Base-by-base conservation (phyloP, 1,140 invertebrate species). In the Hydropsyche tenuis region DNA sequence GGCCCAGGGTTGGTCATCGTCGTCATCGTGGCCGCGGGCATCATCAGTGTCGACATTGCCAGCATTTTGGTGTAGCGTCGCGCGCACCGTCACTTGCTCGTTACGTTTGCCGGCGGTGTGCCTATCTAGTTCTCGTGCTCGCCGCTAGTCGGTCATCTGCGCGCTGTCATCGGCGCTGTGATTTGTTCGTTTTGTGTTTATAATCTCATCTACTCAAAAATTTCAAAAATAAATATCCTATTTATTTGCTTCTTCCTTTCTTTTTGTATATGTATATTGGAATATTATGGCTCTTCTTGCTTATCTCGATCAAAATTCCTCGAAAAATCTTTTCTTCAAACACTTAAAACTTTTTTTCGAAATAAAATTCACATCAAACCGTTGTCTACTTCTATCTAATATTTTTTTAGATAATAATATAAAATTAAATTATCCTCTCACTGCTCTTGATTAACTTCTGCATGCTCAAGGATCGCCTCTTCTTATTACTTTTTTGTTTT, bases 21-120 rank as follows among this genome's bases (percentile, higher is more conserved):
- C 7, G 87, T 87, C 81, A 88, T 87, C 0, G 87, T 88, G 0
- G 85, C 83, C 9, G 88, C 87, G 0, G 88, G 88, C 88, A 89
- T 88, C 88, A 89, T 89, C 30, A 89, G 78, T 2, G 88, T 88
- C 0, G 88, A 89, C 88, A 89, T 89, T 5, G 88, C 85, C 78
- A 89, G 79, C 88, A 89, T 88, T 43, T 73, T 71, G 60, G 23
- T 27, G 30, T n/a, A n/a, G n/a, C n/a, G n/a, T n/a, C n/a, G n/a
- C n/a, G n/a, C n/a, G n/a, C n/a, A n/a, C 30, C 30, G 3, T 37
- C 9, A 4, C 30, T 37, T 4, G 9, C 30, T 9, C 3, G 3
- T 37, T 37, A 3, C 30, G 30, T 3, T 37, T 37, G 30, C 9
- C 30, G 30, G 3, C 30, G 30, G 9, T 37, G 9, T 4, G 3